Conservation (phyloP, 2,797 vertebrate genomes). For the Neosalanx taihuensis region DNA sequence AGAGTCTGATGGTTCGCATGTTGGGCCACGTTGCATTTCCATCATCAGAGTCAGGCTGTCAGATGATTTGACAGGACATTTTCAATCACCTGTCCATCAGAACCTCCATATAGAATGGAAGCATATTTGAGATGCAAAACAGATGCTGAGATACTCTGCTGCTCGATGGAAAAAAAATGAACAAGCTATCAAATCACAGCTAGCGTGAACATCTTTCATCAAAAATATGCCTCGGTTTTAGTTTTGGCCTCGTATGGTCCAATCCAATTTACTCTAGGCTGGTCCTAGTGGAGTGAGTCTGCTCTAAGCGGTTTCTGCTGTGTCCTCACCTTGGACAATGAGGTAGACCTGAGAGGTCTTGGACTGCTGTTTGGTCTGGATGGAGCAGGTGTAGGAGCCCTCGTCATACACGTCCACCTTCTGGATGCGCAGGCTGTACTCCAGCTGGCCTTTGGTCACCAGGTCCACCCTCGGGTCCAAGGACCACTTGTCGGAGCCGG, state of each 20-base stretch:
- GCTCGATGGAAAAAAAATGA: background rate
- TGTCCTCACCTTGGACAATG: slow-evolving; percentile 93
- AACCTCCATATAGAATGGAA: background rate
- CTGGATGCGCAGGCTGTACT: slow-evolving; percentile 98
- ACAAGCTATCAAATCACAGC: background rate
- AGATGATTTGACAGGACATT: background rate
- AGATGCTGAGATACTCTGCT: background rate
- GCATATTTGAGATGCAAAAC: background rate
- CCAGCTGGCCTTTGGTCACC: slow-evolving; percentile 93
- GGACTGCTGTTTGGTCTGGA: slow-evolving; percentile 94
- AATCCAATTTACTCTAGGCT: background rate
- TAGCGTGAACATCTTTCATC: too few relatives aligned
- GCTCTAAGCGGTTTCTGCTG: background rate
- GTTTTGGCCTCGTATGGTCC: background rate
- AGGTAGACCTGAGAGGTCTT: slow-evolving; percentile 97
- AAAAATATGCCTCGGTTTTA: too few relatives aligned
- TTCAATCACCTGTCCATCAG: background rate
- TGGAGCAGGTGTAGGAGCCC: slow-evolving; percentile 95
- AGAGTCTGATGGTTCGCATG: too few relatives aligned
- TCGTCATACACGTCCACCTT: slow-evolving; percentile 98
- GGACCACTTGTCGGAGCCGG: slow-evolving; percentile 97
- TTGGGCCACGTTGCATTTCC: background rate
- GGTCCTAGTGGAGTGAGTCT: background rate
- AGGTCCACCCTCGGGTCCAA: slow-evolving; percentile 95
- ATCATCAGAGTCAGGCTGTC: background rate